Conservation (phyloP, 2,888 invertebrate genomes). For the Camponotus fellah region DNA sequence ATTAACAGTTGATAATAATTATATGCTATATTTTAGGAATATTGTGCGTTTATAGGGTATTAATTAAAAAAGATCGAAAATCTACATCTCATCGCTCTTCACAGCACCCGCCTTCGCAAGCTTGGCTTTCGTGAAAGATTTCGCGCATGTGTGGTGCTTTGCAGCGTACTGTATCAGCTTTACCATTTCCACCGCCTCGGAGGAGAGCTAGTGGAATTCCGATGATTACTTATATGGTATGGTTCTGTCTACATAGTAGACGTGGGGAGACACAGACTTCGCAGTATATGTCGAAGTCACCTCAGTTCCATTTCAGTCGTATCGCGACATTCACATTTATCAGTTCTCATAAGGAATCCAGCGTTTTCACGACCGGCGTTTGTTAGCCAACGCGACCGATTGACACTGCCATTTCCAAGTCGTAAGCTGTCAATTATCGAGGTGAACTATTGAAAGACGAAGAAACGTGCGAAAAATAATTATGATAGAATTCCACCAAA, state of each 20-base stretch:
- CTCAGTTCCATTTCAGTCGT: slow-evolving; percentile 15
- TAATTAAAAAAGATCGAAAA: neutral
- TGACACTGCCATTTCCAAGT: slow-evolving; percentile 18
- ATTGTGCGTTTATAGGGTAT: no score
- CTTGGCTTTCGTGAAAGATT: neutral
- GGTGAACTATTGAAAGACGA: neutral
- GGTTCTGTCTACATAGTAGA: neutral
- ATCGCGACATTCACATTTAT: neutral
- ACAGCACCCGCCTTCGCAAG: neutral
- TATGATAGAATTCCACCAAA: slow-evolving; percentile 88
- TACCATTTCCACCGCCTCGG: slow-evolving; percentile 5
- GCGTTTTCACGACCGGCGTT: neutral
- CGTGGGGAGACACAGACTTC: slow-evolving; percentile 2
- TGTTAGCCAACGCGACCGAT: neutral
- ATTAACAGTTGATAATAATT: no score
- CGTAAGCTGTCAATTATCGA: slow-evolving; percentile 17
- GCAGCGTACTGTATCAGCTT: slow-evolving; percentile 26
- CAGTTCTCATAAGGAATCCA: neutral
- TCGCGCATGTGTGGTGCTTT: slow-evolving; percentile 33
- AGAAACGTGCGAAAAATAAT: slow-evolving; percentile 11
- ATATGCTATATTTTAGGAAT: no score
- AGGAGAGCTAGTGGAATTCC: neutral
- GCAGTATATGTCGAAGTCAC: slow-evolving; percentile 11
- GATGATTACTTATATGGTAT: slow-evolving; percentile 1
- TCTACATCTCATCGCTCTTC: neutral